Evolutionary conservation across 1,140 invertebrate species (phyloP).

Genomic region (Leptinotarsa defecta): DNA sequence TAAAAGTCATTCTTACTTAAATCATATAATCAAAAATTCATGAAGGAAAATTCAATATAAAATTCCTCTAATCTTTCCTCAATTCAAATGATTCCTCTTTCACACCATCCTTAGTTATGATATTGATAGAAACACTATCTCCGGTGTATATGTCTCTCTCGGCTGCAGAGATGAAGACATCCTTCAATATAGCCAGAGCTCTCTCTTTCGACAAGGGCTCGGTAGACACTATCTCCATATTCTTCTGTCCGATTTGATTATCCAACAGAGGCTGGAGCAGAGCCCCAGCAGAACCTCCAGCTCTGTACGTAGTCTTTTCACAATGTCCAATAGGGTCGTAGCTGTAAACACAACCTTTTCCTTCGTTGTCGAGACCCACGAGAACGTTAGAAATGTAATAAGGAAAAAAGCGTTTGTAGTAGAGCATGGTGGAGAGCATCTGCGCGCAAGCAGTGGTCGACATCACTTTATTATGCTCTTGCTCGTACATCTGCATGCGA

Average conservation of each 20-base stretch:
- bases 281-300: constrained; percentile 82
- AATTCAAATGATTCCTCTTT: constrained; percentile 70
- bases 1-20: too few species aligned
- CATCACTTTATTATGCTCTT: constrained; percentile 95
- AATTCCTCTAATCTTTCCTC: constrained; percentile 75
- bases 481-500: constrained; percentile 92
- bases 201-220: constrained; percentile 74
- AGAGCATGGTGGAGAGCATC: constrained; percentile 94
- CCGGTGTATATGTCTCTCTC: constrained; percentile 98
- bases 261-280: constrained; percentile 85
- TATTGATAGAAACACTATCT: constrained; percentile 85
- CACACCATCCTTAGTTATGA: constrained; percentile 90
- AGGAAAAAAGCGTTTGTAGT: constrained; percentile 97
- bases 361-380: constrained; percentile 84
- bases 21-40: too few species aligned
- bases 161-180: constrained; percentile 95
- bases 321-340: constrained; percentile 97
- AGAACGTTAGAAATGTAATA: constrained; percentile 97
- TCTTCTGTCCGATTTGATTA: constrained; percentile 87
- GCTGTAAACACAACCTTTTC: constrained; percentile 92
- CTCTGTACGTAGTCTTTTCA: constrained; percentile 78
- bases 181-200: constrained; percentile 85
- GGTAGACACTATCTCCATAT: constrained; percentile 74
- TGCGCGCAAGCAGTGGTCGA: constrained; percentile 89
- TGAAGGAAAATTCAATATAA: not conserved